Evolutionary conservation across 2,797 vertebrate genomes (phyloP).

Genomic region (Enteromius radiatus): DNA sequence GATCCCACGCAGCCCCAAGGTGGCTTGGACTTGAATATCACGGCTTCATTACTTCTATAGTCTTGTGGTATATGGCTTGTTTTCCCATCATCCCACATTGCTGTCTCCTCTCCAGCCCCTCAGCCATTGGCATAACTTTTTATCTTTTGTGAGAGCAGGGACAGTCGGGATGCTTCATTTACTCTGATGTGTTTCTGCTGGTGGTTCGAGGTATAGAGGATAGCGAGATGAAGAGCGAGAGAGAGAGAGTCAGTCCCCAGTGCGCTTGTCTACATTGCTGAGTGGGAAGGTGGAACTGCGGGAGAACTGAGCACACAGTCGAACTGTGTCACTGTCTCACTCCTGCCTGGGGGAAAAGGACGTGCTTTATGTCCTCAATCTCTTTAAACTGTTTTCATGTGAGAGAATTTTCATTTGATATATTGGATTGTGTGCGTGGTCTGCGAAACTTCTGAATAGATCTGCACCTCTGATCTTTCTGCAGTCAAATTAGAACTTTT

Average conservation of each 20-base stretch:
- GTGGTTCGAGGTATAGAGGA: slow-evolving; percentile 43
- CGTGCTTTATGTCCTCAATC: slow-evolving; percentile 46
- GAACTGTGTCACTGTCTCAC: slow-evolving; percentile 9
- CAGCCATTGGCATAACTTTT: slow-evolving; percentile 38
- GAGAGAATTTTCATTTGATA: slow-evolving; percentile 64
- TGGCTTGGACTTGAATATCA: slow-evolving; percentile 23
- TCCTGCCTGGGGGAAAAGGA: slow-evolving; percentile 9
- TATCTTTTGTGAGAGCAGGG: slow-evolving; percentile 20
- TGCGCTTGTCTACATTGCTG: slow-evolving; percentile 25
- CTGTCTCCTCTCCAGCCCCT: slow-evolving; percentile 24
- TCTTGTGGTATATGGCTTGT: slow-evolving; percentile 36
- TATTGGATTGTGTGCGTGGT: slow-evolving; percentile 54
- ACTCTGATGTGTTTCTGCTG: slow-evolving; percentile 33
- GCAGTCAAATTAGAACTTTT: slow-evolving; percentile 40
- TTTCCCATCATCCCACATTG: slow-evolving; percentile 29
- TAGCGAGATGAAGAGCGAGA: slow-evolving; percentile 40
- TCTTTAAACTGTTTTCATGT: slow-evolving; percentile 51
- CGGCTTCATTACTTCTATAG: slow-evolving; percentile 43
- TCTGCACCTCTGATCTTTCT: slow-evolving; percentile 49
- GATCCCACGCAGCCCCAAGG: slow-evolving; percentile 16
- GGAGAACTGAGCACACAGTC: slow-evolving; percentile 2
- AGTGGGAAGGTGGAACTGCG: slow-evolving; percentile 32
- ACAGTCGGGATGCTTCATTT: slow-evolving; percentile 34
- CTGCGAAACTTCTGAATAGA: slow-evolving; percentile 54
- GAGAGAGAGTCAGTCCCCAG: slow-evolving; percentile 17